Evolutionary conservation across 2,113 vertebrate species (phyloP).

Genomic region (Microcebus ravelobensis): DNA sequence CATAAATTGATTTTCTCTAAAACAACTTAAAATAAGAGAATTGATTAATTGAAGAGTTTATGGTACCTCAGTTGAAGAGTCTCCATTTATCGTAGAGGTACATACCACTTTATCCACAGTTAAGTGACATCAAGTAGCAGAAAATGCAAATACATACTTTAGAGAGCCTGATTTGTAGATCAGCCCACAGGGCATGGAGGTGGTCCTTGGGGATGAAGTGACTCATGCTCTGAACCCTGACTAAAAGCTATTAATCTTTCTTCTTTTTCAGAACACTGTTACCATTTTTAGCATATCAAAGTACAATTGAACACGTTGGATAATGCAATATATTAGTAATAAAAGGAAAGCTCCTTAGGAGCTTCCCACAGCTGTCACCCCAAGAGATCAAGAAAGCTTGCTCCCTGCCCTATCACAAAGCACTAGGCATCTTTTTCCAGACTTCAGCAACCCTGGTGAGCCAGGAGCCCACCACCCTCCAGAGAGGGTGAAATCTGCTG

Average conservation of each 20-base stretch:
- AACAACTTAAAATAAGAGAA: background rate
- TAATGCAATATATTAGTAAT: background rate
- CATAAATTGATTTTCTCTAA: constrained; percentile 46
- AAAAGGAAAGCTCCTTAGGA: background rate
- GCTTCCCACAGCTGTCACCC: background rate
- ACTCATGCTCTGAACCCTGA: background rate
- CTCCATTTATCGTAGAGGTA: background rate
- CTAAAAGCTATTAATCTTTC: constrained; percentile 32
- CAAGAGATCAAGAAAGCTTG: background rate
- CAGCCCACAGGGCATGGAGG: background rate
- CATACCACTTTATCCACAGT: background rate
- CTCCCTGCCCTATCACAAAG: background rate
- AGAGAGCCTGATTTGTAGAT: background rate
- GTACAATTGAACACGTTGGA: background rate
- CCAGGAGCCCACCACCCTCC: background rate
- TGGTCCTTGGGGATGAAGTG: background rate
- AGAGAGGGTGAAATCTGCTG: background rate
- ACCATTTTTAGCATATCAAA: constrained; percentile 27
- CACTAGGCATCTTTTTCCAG: background rate
- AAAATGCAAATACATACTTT: background rate
- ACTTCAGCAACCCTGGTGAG: background rate
- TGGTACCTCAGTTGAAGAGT: constrained; percentile 7
- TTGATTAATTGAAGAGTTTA: background rate
- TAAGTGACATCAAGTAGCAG: background rate
- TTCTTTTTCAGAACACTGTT: constrained; percentile 27